A percentile compares a stretch with the other conserved stretches of the same genome.
Conservation (phyloP, 2,888 invertebrate species). For the Barypeithes pellucidus region DNA sequence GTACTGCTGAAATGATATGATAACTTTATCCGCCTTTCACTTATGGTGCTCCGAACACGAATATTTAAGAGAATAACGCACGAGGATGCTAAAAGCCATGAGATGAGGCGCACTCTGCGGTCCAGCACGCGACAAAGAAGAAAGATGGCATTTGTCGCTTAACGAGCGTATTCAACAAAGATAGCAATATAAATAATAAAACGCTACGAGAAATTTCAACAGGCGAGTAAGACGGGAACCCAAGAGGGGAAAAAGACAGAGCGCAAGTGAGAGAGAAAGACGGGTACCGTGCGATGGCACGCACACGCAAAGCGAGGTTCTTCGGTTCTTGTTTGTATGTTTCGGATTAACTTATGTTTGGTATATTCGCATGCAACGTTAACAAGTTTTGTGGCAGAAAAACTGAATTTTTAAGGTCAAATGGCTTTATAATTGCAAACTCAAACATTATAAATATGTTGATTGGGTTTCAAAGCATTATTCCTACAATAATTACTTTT, state of each 20-base stretch:
- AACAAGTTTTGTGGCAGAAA: neutral
- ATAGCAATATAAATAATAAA: slow-evolving; percentile 40
- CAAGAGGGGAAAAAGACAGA: neutral
- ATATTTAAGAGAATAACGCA: slow-evolving; percentile 63
- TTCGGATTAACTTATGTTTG: slow-evolving; percentile 2
- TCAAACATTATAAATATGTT: too few species aligned
- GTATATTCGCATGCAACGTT: neutral
- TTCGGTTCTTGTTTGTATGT: slow-evolving; percentile 22
- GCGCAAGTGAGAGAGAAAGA: neutral
- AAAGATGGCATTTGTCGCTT: slow-evolving; percentile 37
- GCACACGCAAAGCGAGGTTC: slow-evolving; percentile 15
- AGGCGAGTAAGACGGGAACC: slow-evolving; percentile 40
- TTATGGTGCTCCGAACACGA: slow-evolving; percentile 56
- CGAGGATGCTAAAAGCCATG: slow-evolving; percentile 60
- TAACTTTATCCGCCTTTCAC: slow-evolving; percentile 58
- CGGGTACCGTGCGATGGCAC: too few species aligned
- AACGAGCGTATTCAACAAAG: slow-evolving; percentile 47
- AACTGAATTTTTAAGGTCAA: neutral
- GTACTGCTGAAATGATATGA: too few species aligned
- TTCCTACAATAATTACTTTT: too few species aligned
- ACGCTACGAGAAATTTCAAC: slow-evolving; percentile 35
- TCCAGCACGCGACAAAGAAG: slow-evolving; percentile 46
- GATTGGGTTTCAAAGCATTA: too few species aligned
- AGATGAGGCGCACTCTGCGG: slow-evolving; percentile 23
- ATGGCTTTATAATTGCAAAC: too few species aligned